These are phyloP conservation scores for Pseudoatta argentina DNA, from an alignment of 1,140 invertebrate genomes.

Conservation along the genomic window DNA sequence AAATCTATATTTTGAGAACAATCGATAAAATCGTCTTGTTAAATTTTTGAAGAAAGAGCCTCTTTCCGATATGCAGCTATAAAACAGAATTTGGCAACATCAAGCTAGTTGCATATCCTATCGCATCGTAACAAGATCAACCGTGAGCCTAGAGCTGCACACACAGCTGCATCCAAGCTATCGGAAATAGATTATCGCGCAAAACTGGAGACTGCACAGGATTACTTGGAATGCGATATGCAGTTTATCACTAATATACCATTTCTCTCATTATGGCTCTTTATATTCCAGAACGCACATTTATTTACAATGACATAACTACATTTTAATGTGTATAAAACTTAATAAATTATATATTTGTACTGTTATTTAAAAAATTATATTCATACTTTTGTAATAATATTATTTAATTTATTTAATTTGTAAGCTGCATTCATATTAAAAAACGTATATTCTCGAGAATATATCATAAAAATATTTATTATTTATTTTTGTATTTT, in stretches of 20 bases:
- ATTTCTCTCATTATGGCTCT: slow-evolving; percentile 12
- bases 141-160: not conserved
- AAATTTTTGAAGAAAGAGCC: not conserved
- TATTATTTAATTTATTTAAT: not conserved
- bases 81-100: slow-evolving; percentile 30
- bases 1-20: not conserved
- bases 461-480: not conserved
- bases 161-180: slow-evolving; percentile 36
- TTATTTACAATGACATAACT: not conserved
- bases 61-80: not conserved
- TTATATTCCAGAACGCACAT: not conserved
- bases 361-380: not conserved
- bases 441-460: not conserved
- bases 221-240: slow-evolving; percentile 42
- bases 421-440: not conserved
- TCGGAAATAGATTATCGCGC: slow-evolving; percentile 57
- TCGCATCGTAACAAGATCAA: slow-evolving; percentile 57
- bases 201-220: slow-evolving; percentile 40
- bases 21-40: not conserved
- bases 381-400: not conserved
- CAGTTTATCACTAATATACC: slow-evolving; percentile 26
- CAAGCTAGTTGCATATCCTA: slow-evolving; percentile 8
- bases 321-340: not conserved
- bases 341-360: not conserved
- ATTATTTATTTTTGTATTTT: not conserved